Evolutionary conservation across 2,888 invertebrate species (phyloP).

Genomic region (Priocnemis perturbator): DNA sequence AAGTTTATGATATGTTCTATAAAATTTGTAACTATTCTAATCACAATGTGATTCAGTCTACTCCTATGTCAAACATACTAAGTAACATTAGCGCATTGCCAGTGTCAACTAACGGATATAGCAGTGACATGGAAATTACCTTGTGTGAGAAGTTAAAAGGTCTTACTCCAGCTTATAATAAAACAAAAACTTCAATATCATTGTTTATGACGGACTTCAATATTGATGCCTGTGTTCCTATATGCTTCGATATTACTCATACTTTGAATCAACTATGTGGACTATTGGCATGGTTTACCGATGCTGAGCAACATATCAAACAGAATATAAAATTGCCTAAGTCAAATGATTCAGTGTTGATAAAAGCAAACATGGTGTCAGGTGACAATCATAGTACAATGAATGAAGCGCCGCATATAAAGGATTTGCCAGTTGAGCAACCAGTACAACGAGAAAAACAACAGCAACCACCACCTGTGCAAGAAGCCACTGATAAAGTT

Average conservation of each 20-base stretch:
- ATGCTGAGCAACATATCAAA: constrained; percentile 22
- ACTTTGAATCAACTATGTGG: constrained; percentile 47
- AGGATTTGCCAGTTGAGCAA: too few relatives aligned
- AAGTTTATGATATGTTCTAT: constrained; percentile 45
- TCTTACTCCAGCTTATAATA: constrained; percentile 21
- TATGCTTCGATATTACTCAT: constrained; percentile 28
- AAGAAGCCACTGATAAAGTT: neutral
- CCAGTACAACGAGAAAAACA: neutral
- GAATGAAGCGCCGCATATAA: neutral
- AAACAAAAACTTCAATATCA: constrained; percentile 17
- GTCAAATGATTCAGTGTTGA: neutral
- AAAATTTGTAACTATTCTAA: constrained; percentile 42
- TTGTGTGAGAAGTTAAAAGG: constrained; percentile 34
- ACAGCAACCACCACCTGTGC: neutral
- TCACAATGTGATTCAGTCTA: neutral
- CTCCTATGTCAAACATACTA: constrained; percentile 31
- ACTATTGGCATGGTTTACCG: constrained; percentile 45
- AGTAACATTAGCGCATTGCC: constrained; percentile 13
- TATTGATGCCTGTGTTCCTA: constrained; percentile 2
- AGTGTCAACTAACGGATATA: neutral
- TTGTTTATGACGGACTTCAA: constrained; percentile 23
- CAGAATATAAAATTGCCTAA: neutral
- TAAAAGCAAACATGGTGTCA: neutral
- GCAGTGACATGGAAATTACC: fast-evolving
- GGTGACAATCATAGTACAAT: neutral